phyloP scores from a whole-genome alignment of 2,113 vertebrate genomes.

The Pelodiscus sinensis region DNA sequence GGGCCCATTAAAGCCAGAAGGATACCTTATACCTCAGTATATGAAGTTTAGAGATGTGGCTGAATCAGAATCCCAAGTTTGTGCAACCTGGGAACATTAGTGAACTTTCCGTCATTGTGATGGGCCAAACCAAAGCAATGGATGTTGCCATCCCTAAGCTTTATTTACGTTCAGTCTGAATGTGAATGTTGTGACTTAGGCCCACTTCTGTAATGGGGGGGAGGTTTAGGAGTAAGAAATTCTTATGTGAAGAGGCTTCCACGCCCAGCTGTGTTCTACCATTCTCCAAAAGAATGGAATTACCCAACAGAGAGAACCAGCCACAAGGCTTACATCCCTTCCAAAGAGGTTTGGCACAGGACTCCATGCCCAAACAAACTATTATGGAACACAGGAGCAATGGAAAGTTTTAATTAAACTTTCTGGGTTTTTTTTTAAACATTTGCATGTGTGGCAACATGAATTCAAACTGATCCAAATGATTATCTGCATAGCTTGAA shows the following conservation, averaged over 20 bases:
- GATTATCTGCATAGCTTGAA: neutral
- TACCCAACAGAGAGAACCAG: neutral
- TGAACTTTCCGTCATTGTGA: neutral
- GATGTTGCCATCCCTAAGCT: neutral
- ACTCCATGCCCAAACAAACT: neutral
- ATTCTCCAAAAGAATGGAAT: neutral
- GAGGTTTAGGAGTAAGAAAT: neutral
- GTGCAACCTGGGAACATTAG: neutral
- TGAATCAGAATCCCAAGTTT: neutral
- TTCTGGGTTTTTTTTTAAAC: neutral
- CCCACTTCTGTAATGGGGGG: neutral
- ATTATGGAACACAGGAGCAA: neutral
- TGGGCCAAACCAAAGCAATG: neutral
- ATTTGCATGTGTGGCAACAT: neutral
- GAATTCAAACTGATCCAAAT: neutral
- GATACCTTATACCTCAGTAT: neutral
- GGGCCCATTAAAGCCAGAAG: neutral
- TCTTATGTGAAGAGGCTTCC: neutral
- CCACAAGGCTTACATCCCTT: neutral
- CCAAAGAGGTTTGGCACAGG: accelerated
- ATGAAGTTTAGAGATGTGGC: neutral
- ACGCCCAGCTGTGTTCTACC: neutral
- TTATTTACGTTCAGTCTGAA: neutral
- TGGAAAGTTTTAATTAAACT: neutral
- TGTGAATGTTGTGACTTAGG: neutral